Conservation (phyloP, 2,797 vertebrate genomes). For the Lophius americanus region DNA sequence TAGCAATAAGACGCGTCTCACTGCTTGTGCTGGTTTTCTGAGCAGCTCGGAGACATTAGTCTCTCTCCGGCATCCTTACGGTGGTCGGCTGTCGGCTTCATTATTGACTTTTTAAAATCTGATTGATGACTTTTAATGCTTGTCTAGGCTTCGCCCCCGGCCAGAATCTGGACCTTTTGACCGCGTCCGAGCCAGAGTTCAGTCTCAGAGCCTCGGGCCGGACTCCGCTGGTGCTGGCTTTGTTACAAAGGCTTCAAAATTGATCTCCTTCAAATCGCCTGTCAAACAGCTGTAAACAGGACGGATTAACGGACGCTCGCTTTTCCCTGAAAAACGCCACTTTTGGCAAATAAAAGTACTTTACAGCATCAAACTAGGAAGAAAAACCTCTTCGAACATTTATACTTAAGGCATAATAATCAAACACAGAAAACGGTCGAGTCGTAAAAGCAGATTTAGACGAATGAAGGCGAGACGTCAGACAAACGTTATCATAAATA, state of each 20-base stretch:
- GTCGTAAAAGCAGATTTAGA: too few species aligned
- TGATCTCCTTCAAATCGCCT: constrained; percentile 41
- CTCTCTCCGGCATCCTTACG: constrained; percentile 54
- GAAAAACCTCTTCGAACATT: too few species aligned
- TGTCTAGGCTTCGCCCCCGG: constrained; percentile 48
- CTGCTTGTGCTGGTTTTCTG: constrained; percentile 34
- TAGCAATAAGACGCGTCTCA: constrained; percentile 3
- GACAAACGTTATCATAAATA: too few species aligned
- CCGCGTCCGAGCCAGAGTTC: constrained; percentile 51
- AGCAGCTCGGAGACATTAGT: constrained; percentile 61
- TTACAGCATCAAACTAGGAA: too few species aligned
- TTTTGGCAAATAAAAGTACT: too few species aligned
- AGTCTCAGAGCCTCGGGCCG: constrained; percentile 29
- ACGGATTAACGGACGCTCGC: too few species aligned
- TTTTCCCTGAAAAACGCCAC: too few species aligned
- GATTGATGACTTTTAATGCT: constrained; percentile 64
- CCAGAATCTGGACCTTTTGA: constrained; percentile 55
- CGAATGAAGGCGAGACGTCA: too few species aligned
- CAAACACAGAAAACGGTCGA: too few species aligned
- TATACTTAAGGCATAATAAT: too few species aligned
- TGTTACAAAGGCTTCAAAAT: constrained; percentile 37
- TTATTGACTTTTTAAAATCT: constrained; percentile 62
- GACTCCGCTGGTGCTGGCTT: constrained; percentile 23
- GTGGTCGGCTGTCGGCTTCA: constrained; percentile 53
- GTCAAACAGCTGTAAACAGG: constrained; percentile 8